Evolutionary conservation across 64 coral and sea anemone genomes (phyloP).

Genomic region (Actinia tenebrosa): DNA sequence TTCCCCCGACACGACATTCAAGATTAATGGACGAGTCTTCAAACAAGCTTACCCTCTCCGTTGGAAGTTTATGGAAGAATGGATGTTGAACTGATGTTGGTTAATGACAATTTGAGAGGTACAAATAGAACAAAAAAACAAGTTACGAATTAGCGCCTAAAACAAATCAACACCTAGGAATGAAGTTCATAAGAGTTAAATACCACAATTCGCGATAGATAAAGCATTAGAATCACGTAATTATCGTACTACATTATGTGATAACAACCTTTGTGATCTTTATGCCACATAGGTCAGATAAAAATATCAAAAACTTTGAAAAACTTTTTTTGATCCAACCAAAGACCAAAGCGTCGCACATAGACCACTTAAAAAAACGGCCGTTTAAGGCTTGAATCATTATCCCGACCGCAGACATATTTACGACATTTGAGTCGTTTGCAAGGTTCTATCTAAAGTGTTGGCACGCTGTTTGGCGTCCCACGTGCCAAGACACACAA

Average conservation of each 20-base stretch:
- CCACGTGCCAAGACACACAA: background rate
- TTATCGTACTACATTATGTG: no score
- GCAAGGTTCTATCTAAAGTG: no score
- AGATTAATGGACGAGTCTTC: slow-evolving; percentile 31
- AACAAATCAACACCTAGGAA: background rate
- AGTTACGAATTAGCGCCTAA: slow-evolving; percentile 2
- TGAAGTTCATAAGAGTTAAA: background rate
- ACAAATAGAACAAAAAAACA: background rate
- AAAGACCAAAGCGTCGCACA: no score
- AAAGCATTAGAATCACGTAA: background rate
- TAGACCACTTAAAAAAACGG: background rate
- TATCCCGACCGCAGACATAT: background rate
- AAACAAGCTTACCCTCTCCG: slow-evolving; percentile 35
- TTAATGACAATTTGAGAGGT: background rate
- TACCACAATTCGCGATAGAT: background rate
- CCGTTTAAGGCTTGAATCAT: background rate
- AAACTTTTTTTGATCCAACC: no score
- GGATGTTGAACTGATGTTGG: slow-evolving; percentile 16
- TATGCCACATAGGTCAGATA: no score
- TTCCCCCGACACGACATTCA: slow-evolving; percentile 27
- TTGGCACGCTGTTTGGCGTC: background rate
- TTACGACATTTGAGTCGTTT: background rate
- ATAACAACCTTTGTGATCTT: no score
- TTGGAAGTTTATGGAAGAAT: slow-evolving; percentile 53
- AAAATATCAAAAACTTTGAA: no score